Percentiles rank a stretch among this genome's conserved stretches.
phyloP scores from a whole-genome alignment of 2,113 vertebrate species.

The Nannospalax galili region DNA sequence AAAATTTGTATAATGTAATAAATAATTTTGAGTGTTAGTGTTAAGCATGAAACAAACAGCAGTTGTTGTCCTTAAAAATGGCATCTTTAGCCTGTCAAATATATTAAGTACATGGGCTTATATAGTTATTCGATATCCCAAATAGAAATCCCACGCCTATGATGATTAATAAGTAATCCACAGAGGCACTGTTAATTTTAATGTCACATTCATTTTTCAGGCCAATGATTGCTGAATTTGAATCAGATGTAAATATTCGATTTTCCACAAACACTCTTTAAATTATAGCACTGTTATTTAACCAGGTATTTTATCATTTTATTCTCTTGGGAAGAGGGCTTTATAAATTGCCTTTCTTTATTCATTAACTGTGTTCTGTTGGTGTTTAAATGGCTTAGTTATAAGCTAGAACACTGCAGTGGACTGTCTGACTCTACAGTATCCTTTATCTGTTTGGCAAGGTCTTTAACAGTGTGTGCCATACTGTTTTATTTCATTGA shows the following conservation, averaged over 20 bases:
- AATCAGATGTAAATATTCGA: conserved; percentile 58
- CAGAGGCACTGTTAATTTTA: neutral
- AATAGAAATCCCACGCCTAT: neutral
- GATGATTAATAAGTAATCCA: neutral
- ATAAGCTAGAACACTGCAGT: conserved; percentile 65
- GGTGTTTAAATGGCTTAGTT: conserved; percentile 80
- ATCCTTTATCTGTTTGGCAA: conserved; percentile 53
- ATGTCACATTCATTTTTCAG: conserved; percentile 33
- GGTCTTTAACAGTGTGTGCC: neutral
- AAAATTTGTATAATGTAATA: conserved; percentile 64
- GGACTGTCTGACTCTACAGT: conserved; percentile 55
- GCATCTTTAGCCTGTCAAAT: neutral
- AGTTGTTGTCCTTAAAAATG: conserved; percentile 55
- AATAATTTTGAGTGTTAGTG: conserved; percentile 34
- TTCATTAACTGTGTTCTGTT: conserved; percentile 79
- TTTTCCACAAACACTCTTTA: conserved; percentile 50
- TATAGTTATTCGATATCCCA: neutral
- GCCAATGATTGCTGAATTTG: conserved; percentile 62
- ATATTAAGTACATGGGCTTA: neutral
- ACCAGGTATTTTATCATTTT: conserved; percentile 64
- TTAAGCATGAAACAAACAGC: conserved; percentile 63
- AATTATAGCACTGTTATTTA: conserved; percentile 75
- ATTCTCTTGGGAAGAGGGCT: conserved; percentile 73
- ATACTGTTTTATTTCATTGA: conserved; percentile 1
- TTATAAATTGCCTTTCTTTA: conserved; percentile 77